Percentiles rank a stretch among this genome's conserved stretches.
phyloP scores from a whole-genome alignment of 2,797 vertebrate species.

The Alcedo quadribrachys region DNA sequence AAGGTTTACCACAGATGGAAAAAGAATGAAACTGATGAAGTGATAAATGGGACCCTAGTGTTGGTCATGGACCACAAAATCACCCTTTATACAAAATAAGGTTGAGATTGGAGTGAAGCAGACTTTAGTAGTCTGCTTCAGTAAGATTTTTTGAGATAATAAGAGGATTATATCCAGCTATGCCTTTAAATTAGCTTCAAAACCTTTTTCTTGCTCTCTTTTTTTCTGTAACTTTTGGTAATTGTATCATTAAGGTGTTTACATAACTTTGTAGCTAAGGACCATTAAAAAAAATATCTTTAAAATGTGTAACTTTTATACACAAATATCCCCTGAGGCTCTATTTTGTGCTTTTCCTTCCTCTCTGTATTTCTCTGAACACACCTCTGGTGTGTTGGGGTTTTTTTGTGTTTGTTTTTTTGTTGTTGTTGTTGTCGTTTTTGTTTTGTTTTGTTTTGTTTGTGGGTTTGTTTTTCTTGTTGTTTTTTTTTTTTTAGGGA shows the following conservation, averaged over 20 bases:
- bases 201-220: background rate
- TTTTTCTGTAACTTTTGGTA: background rate
- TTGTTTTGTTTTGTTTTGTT: too few relatives aligned
- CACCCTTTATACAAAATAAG: background rate
- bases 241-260: background rate
- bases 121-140: background rate
- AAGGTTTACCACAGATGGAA: background rate
- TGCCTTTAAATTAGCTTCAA: constrained; percentile 19
- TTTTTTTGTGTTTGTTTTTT: too few relatives aligned
- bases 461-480: too few relatives aligned
- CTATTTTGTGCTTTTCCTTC: background rate
- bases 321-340: background rate
- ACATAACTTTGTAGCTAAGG: background rate
- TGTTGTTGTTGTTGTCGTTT: too few relatives aligned
- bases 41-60: background rate
- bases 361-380: constrained; percentile 14
- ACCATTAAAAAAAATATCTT: background rate
- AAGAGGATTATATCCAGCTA: background rate
- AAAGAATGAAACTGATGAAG: background rate
- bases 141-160: background rate
- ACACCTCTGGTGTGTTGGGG: background rate
- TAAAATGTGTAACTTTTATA: background rate
- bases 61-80: background rate
- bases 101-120: background rate
- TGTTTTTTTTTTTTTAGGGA: background rate